Conservation (phyloP, 2,888 invertebrate species). For the Cheilosia impressa region DNA sequence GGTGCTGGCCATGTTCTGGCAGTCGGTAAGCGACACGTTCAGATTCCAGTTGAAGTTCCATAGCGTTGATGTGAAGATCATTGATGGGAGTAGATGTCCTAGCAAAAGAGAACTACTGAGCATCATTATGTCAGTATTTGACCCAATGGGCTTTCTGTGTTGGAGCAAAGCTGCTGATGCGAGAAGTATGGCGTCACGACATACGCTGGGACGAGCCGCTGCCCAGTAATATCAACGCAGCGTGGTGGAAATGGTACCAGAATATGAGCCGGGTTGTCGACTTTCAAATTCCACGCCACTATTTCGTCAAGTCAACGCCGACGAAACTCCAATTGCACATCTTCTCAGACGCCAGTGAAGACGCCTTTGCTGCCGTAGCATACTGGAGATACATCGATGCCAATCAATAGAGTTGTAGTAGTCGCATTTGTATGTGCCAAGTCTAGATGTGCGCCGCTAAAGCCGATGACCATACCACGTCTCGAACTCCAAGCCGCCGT, state of each 20-base stretch:
- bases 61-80: conserved; percentile 21
- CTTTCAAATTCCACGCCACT: too few species aligned
- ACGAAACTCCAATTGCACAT: background rate
- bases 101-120: conserved; percentile 10
- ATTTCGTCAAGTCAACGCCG: too few species aligned
- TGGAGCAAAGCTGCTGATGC: conserved; percentile 15
- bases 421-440: conserved; percentile 62
- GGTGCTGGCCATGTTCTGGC: conserved; percentile 74
- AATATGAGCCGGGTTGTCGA: too few species aligned
- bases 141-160: conserved; percentile 24
- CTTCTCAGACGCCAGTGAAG: conserved; percentile 48
- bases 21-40: conserved; percentile 59
- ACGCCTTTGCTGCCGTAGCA: conserved; percentile 62
- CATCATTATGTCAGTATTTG: conserved; percentile 21
- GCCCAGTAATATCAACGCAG: background rate
- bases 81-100: conserved; percentile 13
- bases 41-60: conserved; percentile 37
- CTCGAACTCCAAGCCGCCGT: conserved; percentile 58
- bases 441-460: conserved; percentile 47
- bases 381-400: conserved; percentile 54
- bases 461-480: conserved; percentile 29
- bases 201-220: conserved; percentile 26
- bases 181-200: background rate
- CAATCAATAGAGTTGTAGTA: conserved; percentile 27
- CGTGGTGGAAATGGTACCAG: background rate